Percentiles rank a stretch among this genome's conserved stretches.
phyloP scores from a whole-genome alignment of 2,113 vertebrate genomes.

The Motacilla alba region DNA sequence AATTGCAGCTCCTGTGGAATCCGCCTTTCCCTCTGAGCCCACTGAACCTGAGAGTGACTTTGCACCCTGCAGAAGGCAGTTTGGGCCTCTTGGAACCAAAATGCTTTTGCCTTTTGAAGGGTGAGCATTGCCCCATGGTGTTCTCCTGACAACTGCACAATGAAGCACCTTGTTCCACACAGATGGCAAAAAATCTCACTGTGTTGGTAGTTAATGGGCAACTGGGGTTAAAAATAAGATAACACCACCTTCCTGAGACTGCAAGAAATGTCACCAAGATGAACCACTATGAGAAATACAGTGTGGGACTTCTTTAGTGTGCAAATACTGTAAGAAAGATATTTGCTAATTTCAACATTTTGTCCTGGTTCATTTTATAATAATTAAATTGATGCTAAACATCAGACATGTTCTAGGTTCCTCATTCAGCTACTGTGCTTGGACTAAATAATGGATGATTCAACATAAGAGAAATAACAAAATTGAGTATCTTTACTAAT shows the following conservation, averaged over 20 bases:
- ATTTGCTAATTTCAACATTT: background rate
- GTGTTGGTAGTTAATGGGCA: background rate
- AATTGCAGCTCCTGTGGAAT: background rate
- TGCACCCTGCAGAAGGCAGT: background rate
- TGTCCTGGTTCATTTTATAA: background rate
- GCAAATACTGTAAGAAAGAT: background rate
- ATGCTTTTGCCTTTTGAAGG: background rate
- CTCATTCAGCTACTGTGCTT: background rate
- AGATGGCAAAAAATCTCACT: background rate
- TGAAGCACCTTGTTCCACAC: background rate
- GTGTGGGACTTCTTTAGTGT: background rate
- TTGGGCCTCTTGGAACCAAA: background rate
- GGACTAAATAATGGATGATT: background rate
- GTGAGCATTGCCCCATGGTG: background rate
- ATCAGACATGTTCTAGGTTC: background rate
- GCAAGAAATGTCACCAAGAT: background rate
- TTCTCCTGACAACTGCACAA: background rate
- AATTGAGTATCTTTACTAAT: background rate
- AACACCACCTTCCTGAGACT: background rate
- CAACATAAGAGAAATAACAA: background rate
- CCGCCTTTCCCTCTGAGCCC: background rate
- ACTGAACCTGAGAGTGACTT: background rate
- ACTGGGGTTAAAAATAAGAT: background rate
- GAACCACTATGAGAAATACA: background rate
- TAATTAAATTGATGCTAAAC: background rate